Percentiles rank a stretch among this genome's conserved stretches.
phyloP scores from a whole-genome alignment of 2,888 invertebrate genomes.

The Drosophila emarginata region DNA sequence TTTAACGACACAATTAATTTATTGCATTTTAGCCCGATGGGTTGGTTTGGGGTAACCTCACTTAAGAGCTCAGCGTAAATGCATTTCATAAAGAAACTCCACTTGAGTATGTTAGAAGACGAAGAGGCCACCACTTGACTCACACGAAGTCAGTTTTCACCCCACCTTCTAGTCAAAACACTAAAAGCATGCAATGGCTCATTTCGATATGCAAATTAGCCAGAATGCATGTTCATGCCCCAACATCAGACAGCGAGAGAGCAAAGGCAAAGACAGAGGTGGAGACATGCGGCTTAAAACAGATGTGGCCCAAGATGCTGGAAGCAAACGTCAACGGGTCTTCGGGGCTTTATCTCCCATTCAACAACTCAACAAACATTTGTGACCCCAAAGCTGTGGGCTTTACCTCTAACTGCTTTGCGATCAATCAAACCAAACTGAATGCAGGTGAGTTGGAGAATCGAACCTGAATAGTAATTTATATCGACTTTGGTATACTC shows the following conservation, averaged over 20 bases:
- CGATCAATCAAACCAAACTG: conserved; percentile 60
- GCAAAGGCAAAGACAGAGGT: conserved; percentile 30
- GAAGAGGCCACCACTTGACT: conserved; percentile 23
- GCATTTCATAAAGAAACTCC: conserved; percentile 62
- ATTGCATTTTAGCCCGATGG: conserved; percentile 47
- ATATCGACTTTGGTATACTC: background rate
- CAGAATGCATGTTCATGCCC: conserved; percentile 43
- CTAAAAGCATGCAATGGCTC: conserved; percentile 48
- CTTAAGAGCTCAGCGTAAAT: conserved; percentile 33
- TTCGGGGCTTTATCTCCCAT: conserved; percentile 27
- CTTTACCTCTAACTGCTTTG: conserved; percentile 28
- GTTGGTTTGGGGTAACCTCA: background rate
- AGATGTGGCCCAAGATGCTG: conserved; percentile 9
- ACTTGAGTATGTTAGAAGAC: conserved; percentile 36
- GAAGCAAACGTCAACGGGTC: conserved; percentile 16
- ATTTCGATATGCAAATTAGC: conserved; percentile 73
- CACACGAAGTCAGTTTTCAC: background rate
- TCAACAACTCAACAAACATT: conserved; percentile 43
- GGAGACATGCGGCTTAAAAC: background rate
- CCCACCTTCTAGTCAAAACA: background rate
- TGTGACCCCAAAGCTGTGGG: conserved; percentile 13
- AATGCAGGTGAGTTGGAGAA: conserved; percentile 34
- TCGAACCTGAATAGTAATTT: background rate
- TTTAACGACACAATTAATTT: conserved; percentile 66
- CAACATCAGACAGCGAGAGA: conserved; percentile 17